Evolutionary conservation across 2,797 vertebrate genomes (phyloP).

Genomic region (Mormyrops attenuatus): DNA sequence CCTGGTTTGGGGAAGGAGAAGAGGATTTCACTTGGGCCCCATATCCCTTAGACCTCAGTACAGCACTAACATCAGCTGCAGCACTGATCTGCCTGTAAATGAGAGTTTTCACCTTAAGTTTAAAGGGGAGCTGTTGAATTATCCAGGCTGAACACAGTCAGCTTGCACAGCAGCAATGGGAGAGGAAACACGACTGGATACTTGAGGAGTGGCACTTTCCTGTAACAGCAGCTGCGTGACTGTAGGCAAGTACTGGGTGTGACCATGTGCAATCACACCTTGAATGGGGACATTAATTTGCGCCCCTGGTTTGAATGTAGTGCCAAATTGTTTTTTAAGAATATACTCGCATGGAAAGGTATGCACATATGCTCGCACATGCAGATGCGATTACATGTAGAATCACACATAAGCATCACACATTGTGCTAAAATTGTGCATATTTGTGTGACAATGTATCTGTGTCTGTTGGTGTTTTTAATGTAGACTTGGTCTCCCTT

Average conservation of each 20-base stretch:
- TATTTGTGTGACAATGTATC: not conserved
- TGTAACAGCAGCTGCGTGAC: not conserved
- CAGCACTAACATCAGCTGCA: not conserved
- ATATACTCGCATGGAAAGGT: no score
- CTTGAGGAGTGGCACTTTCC: not conserved
- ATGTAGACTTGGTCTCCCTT: not conserved
- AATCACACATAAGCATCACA: not conserved
- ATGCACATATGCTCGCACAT: conserved; percentile 15
- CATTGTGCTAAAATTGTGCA: not conserved
- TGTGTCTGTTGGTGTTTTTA: not conserved
- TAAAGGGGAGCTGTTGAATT: not conserved
- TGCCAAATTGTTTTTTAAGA: not conserved
- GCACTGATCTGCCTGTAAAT: not conserved
- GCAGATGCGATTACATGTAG: not conserved
- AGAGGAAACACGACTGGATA: not conserved
- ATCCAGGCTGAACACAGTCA: not conserved
- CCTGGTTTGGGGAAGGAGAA: not conserved
- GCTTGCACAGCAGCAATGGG: not conserved
- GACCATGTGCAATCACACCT: not conserved
- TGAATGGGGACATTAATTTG: not conserved
- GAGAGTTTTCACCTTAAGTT: not conserved
- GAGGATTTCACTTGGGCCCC: not conserved
- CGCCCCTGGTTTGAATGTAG: not conserved
- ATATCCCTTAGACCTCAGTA: not conserved
- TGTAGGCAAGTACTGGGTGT: not conserved